Evolutionary conservation across 2,888 invertebrate genomes (phyloP).

Genomic region (Tanypteryx hageni): DNA sequence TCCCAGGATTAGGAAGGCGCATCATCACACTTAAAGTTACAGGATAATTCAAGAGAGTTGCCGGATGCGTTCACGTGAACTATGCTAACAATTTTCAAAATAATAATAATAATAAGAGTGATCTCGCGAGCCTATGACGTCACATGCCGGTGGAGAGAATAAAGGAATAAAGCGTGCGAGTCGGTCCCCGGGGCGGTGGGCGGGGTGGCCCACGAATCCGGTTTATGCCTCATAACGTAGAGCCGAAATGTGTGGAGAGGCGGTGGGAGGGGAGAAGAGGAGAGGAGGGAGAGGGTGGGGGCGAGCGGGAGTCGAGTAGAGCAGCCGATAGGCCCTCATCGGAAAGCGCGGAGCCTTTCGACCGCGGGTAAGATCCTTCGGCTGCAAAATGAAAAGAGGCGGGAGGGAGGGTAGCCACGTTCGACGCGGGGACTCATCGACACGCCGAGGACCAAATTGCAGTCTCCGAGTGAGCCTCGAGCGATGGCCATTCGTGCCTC

Average conservation of each 20-base stretch:
- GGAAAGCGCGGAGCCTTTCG: not conserved
- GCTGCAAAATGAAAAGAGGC: not conserved
- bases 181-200: not conserved
- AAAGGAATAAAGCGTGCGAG: not conserved
- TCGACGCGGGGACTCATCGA: not conserved
- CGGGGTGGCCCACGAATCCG: conserved; percentile 12
- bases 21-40: not conserved
- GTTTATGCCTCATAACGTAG: conserved; percentile 11
- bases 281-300: too few relatives aligned
- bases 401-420: not conserved
- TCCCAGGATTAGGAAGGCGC: not conserved
- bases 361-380: not conserved
- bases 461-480: not conserved
- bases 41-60: not conserved
- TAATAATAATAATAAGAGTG: not conserved
- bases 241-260: not conserved
- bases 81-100: not conserved
- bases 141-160: not conserved
- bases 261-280: too few relatives aligned
- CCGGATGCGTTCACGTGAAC: not conserved
- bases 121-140: not conserved
- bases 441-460: conserved; percentile 3
- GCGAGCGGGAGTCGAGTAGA: too few relatives aligned
- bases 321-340: not conserved
- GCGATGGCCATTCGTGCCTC: not conserved